Evolutionary conservation across 2,797 vertebrate species (phyloP), one percentile per base, ranked within the genome.

Genomic region (Pseudotriccus pelzelni): DNA sequence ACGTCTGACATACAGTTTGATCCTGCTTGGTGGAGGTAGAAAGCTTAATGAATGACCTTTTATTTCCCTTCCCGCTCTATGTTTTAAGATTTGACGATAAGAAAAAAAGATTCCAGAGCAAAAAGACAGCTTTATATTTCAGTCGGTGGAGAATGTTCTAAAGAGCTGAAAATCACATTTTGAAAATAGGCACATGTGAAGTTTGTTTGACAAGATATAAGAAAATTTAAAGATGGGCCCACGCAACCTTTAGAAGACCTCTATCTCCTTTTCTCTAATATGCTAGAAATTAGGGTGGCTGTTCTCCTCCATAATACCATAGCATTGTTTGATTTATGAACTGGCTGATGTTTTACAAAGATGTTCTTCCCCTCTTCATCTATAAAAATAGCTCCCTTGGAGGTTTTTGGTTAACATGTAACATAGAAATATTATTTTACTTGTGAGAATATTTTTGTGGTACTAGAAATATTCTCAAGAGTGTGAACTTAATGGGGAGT

Each of bases 401-500:
- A 95, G 46, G 8, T 60, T 94, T 96, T 94, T 94, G 82, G 89
- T 94, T 96, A 95, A 62, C 59, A 32, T 32, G 59, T 75, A 89
- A 87, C 62, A 92, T 91, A 96, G 84, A 82, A 91, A 67, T 32
- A 19, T 50, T 83, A 70, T 89, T 92, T 74, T 32, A 62, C 58
- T 89, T 83, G 28, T 82, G 91, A 84, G 77, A 85, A 86, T 94
- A 69, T 87, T 91, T 92, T 52, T 72, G 46, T 7, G 3, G 41
- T 81, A 78, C 52, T 91, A 85, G 50, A 94, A 93, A 94, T 87
- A 64, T 81, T 94, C 93, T 94, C 88, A 87, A 53, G 92, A 66
- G 72, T 84, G 89, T 73, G 73, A 94, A 91, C 66, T 92, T 93
- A 89, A 84, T 66, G 28, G 34, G 36, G 64, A 90, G 43, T 32